Conservation (phyloP, 2,113 vertebrate species). For the Siniperca knerii region DNA sequence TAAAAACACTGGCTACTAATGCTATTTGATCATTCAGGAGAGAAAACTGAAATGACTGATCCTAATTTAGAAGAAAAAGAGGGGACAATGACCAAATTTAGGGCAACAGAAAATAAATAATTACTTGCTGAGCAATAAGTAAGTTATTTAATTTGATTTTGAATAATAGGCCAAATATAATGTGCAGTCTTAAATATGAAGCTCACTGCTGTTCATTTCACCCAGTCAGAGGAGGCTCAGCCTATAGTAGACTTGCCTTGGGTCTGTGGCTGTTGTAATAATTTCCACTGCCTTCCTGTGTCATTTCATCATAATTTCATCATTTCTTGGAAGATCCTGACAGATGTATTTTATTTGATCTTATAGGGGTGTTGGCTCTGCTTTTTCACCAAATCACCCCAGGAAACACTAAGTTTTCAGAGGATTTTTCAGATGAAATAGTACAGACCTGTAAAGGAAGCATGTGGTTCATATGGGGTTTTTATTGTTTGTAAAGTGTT, state of each 20-base stretch:
- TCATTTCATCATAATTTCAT: conserved; percentile 59
- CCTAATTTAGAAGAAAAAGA: not conserved
- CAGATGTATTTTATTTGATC: conserved; percentile 52
- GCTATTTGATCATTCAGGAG: not conserved
- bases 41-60: not conserved
- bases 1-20: not conserved
- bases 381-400: conserved; percentile 42
- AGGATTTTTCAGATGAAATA: conserved; percentile 19
- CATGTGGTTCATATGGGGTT: not conserved
- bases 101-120: not conserved
- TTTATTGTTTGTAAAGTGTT: not conserved
- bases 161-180: not conserved
- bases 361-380: conserved; percentile 22
- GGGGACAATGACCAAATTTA: not conserved
- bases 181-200: not conserved
- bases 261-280: conserved; percentile 30
- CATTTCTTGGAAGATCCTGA: conserved; percentile 26
- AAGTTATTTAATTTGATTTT: not conserved
- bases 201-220: not conserved
- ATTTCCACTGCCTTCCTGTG: conserved; percentile 32
- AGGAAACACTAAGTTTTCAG: conserved; percentile 21
- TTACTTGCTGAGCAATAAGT: not conserved
- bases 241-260: not conserved
- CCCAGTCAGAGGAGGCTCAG: not conserved
- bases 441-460: not conserved